A percentile compares a stretch with the other conserved stretches of the same genome.
These are phyloP conservation scores for Neosilurus hyrtlii DNA, from an alignment of 2,797 vertebrate genomes.

Conservation along the genomic window DNA sequence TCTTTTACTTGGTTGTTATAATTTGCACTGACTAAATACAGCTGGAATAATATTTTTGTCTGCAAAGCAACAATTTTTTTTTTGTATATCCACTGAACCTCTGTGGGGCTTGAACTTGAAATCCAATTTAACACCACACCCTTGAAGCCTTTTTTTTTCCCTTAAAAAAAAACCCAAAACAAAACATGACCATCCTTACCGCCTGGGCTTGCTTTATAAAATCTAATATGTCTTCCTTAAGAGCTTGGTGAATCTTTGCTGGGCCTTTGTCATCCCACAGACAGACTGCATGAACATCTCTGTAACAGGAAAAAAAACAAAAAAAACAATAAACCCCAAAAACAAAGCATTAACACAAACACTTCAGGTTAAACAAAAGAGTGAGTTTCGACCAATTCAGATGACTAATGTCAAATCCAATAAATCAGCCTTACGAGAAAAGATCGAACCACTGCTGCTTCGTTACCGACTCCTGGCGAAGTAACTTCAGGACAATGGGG, in stretches of 20 bases:
- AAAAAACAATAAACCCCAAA: not conserved
- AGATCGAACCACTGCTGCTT: slow-evolving; percentile 99
- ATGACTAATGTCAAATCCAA: not conserved
- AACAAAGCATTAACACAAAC: not conserved
- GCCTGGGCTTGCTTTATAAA: slow-evolving; percentile 99
- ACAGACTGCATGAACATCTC: slow-evolving; percentile 97
- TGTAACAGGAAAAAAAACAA: slow-evolving; percentile 56
- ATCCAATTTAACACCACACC: not conserved
- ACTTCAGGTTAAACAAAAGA: not conserved
- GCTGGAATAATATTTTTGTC: too few species aligned
- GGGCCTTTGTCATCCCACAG: slow-evolving; percentile 99
- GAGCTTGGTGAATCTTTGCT: slow-evolving; percentile 97
- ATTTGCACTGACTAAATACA: too few species aligned
- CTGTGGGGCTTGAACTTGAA: not conserved
- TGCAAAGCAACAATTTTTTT: too few species aligned
- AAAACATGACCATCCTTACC: slow-evolving; percentile 61
- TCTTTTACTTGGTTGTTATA: too few species aligned
- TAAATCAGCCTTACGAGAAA: slow-evolving; percentile 84
- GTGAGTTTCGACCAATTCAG: not conserved
- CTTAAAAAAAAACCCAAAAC: not conserved
- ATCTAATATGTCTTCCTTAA: slow-evolving; percentile 98
- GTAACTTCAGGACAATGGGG: slow-evolving; percentile 94
- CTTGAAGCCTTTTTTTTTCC: not conserved
- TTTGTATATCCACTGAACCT: not conserved
- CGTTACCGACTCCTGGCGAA: slow-evolving; percentile 96